A percentile compares a stretch with the other conserved stretches of the same genome.
These are phyloP conservation scores for Dryas iulia DNA, from an alignment of 1,140 invertebrate species.

Conservation along the genomic window DNA sequence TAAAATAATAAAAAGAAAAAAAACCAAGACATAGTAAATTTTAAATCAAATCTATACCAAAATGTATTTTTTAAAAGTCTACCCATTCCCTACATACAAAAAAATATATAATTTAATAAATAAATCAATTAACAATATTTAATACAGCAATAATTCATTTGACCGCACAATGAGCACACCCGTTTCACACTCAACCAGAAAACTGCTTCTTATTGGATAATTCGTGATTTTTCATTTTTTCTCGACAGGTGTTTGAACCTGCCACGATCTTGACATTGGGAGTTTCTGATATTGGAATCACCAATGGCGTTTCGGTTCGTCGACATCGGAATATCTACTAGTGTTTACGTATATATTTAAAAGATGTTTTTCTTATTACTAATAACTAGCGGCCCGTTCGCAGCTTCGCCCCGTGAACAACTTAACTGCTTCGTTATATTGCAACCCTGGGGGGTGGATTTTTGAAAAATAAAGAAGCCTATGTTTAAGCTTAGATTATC, in stretches of 20 bases:
- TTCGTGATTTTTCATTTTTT: constrained; percentile 74
- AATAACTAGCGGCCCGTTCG: no score
- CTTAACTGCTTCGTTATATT: no score
- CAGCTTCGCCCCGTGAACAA: no score
- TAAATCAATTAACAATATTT: background rate
- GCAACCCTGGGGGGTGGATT: no score
- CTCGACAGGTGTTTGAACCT: constrained; percentile 69
- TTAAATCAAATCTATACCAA: no score
- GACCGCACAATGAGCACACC: constrained; percentile 5
- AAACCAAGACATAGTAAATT: no score
- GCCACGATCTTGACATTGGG: constrained; percentile 69
- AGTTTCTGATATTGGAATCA: constrained; percentile 38
- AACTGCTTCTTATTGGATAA: constrained; percentile 74
- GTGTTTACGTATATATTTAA: background rate
- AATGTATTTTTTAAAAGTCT: no score
- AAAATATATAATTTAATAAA: no score
- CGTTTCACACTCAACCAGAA: constrained; percentile 49
- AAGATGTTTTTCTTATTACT: background rate
- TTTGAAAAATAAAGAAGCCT: no score
- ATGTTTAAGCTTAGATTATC: no score
- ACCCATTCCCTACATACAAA: no score
- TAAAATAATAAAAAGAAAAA: no score
- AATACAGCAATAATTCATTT: background rate
- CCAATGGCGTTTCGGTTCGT: constrained; percentile 45
- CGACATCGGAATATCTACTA: constrained; percentile 23